Conservation (phyloP, 2,113 vertebrate species). For the Girardinichthys multiradiatus region DNA sequence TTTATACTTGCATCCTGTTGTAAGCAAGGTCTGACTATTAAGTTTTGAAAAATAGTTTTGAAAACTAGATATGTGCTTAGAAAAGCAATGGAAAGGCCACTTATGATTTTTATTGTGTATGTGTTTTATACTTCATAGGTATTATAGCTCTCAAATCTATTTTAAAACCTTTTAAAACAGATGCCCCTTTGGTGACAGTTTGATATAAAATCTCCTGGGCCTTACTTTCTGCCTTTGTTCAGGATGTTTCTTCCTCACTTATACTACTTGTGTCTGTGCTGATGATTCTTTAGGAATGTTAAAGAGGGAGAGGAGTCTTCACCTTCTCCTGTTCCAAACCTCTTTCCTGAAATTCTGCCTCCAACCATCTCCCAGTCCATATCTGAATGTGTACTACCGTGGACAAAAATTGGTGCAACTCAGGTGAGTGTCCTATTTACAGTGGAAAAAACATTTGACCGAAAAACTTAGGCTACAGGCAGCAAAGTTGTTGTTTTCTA, state of each 20-base stretch:
- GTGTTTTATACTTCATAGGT: no score
- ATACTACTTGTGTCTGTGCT: constrained; percentile 19
- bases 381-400: constrained; percentile 87
- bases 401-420: constrained; percentile 87
- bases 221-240: background rate
- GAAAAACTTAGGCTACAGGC: background rate
- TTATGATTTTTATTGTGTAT: no score
- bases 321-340: constrained; percentile 85
- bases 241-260: background rate
- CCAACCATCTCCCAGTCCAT: constrained; percentile 83
- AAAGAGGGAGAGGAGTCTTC: constrained; percentile 81
- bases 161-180: background rate
- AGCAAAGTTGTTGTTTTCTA: background rate
- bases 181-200: background rate
- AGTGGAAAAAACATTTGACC: background rate
- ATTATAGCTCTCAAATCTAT: background rate
- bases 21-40: no score
- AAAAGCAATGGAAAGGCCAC: no score
- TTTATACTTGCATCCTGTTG: no score
- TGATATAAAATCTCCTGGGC: background rate
- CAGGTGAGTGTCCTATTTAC: constrained; percentile 83
- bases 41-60: no score
- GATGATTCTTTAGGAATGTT: constrained; percentile 66
- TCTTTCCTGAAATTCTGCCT: constrained; percentile 87
- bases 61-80: no score